Evolutionary conservation across 2,888 invertebrate genomes (phyloP).

Genomic region (Chrysotoxum bicinctum): DNA sequence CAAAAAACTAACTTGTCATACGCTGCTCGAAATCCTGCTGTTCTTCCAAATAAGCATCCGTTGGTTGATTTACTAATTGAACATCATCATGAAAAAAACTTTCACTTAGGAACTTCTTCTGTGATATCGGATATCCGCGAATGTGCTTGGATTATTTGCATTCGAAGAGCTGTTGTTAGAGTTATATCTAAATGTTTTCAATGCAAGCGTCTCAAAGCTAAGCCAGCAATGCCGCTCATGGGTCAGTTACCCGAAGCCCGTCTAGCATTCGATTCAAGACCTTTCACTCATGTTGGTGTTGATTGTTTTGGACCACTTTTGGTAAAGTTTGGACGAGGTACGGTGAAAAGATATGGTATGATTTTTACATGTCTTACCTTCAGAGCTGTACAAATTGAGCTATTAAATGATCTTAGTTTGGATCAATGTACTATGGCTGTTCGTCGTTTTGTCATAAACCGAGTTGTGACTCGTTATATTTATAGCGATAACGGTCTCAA

Average conservation of each 20-base stretch:
- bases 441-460: not conserved
- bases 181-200: not conserved
- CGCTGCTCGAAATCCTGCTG: not conserved
- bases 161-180: not conserved
- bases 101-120: not conserved
- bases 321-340: no score
- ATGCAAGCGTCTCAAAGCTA: no score
- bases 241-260: no score
- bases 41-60: not conserved
- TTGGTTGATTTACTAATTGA: not conserved
- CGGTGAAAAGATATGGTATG: no score
- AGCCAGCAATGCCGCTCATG: no score
- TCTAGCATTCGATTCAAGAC: no score
- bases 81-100: not conserved
- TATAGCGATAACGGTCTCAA: not conserved
- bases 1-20: not conserved
- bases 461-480: not conserved
- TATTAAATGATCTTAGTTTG: not conserved
- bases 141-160: not conserved
- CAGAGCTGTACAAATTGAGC: not conserved
- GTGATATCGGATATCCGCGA: not conserved
- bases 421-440: no score
- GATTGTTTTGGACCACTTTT: no score
- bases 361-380: no score
- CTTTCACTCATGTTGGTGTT: no score